Evolutionary conservation across 1,140 invertebrate species (phyloP).

Genomic region (Drosophila micromelanica): DNA sequence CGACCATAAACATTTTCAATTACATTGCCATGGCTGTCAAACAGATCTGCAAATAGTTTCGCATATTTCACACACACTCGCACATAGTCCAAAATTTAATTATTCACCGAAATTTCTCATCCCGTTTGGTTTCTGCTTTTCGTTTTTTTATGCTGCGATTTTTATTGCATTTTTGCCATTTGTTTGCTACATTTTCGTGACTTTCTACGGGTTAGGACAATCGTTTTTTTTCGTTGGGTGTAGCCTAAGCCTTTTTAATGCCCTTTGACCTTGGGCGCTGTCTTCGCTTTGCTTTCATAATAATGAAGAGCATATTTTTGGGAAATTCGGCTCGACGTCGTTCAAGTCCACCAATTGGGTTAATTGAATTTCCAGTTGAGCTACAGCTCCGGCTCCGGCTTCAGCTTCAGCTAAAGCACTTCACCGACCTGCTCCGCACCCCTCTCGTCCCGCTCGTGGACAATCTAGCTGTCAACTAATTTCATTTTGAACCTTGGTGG

Average conservation of each 20-base stretch:
- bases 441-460: conserved; percentile 3
- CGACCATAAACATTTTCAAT: conserved; percentile 65
- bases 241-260: conserved; percentile 60
- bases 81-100: conserved; percentile 60
- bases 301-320: conserved; percentile 46
- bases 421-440: background rate
- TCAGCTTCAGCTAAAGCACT: conserved; percentile 13
- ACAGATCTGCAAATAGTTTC: conserved; percentile 60
- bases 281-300: conserved; percentile 1
- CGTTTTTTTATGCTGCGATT: conserved; percentile 46
- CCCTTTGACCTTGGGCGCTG: conserved; percentile 45
- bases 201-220: conserved; percentile 41
- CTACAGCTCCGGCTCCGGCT: conserved; percentile 20
- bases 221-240: conserved; percentile 48
- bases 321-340: conserved; percentile 12
- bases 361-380: conserved; percentile 74
- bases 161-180: conserved; percentile 67
- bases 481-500: conserved; percentile 54
- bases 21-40: conserved; percentile 51
- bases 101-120: conserved; percentile 65
- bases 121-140: conserved; percentile 29
- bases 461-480: conserved; percentile 75
- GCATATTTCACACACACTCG: conserved; percentile 25
- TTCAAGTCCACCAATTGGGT: conserved; percentile 55
- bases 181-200: conserved; percentile 54